Conservation (phyloP, 2,888 invertebrate genomes). For the Cheilosia pagana region DNA sequence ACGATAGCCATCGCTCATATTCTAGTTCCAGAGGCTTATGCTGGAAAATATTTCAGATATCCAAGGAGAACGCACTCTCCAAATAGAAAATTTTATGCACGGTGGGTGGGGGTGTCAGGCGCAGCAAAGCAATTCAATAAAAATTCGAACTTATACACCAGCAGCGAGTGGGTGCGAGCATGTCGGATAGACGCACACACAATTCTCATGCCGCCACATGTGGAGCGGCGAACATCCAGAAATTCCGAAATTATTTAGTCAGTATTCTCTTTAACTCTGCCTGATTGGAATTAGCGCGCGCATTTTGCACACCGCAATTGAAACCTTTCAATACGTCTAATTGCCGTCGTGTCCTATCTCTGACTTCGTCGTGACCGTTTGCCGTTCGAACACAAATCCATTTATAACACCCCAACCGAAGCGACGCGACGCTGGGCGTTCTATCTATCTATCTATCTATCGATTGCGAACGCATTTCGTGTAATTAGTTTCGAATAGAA, state of each 20-base stretch:
- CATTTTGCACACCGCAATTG: constrained; percentile 48
- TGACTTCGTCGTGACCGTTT: constrained; percentile 29
- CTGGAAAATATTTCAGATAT: constrained; percentile 26
- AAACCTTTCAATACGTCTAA: constrained; percentile 69
- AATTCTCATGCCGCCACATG: constrained; percentile 38
- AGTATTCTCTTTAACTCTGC: constrained; percentile 51
- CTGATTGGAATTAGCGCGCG: constrained; percentile 70
- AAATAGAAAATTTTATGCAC: not conserved
- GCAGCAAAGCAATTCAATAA: constrained; percentile 52
- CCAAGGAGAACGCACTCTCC: constrained; percentile 19
- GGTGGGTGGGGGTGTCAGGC: not conserved
- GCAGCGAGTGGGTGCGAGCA: constrained; percentile 27
- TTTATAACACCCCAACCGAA: constrained; percentile 19
- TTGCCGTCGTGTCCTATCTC: constrained; percentile 19
- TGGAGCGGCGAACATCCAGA: constrained; percentile 52
- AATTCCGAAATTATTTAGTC: constrained; percentile 65
- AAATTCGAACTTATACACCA: constrained; percentile 42
- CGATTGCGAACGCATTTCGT: constrained; percentile 68
- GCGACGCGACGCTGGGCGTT: not conserved
- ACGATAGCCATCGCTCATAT: constrained; percentile 4
- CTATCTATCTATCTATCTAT: constrained; percentile 37
- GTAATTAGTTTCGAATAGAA: constrained; percentile 74
- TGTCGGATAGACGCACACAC: constrained; percentile 27
- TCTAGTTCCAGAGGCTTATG: not conserved
- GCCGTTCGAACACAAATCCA: constrained; percentile 37